A percentile compares a stretch with the other conserved stretches of the same genome.
These are phyloP conservation scores for Rhopalosiphum padi DNA, from an alignment of 1,140 invertebrate species.

Conservation along the genomic window DNA sequence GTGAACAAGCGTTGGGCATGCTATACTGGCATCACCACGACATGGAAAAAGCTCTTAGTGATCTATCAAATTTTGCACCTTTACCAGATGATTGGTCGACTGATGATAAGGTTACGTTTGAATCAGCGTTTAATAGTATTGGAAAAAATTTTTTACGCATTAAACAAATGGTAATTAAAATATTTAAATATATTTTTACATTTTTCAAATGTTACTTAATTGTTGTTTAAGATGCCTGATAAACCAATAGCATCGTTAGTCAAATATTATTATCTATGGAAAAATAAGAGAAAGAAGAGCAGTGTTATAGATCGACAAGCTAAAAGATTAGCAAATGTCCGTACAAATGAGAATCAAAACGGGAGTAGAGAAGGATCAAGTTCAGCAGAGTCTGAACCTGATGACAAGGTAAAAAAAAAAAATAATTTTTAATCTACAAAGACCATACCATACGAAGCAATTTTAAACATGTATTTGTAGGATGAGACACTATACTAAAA, in stretches of 20 bases:
- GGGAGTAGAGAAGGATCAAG: slow-evolving; percentile 74
- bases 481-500: slow-evolving; percentile 42
- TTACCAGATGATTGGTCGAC: slow-evolving; percentile 98
- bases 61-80: slow-evolving; percentile 95
- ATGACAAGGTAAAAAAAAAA: slow-evolving; percentile 80
- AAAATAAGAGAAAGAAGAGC: slow-evolving; percentile 89
- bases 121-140: slow-evolving; percentile 97
- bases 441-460: slow-evolving; percentile 6
- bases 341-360: slow-evolving; percentile 74
- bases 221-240: slow-evolving; percentile 80
- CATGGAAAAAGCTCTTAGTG: slow-evolving; percentile 87
- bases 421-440: background rate
- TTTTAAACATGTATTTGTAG: slow-evolving; percentile 54
- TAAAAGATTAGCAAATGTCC: slow-evolving; percentile 70
- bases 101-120: slow-evolving; percentile 97
- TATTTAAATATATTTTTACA: slow-evolving; percentile 43
- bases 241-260: slow-evolving; percentile 95
- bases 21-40: slow-evolving; percentile 98
- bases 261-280: slow-evolving; percentile 99
- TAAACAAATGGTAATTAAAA: slow-evolving; percentile 86
- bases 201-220: slow-evolving; percentile 4
- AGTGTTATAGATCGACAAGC: slow-evolving; percentile 92
- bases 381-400: slow-evolving; percentile 85
- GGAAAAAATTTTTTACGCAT: slow-evolving; percentile 98
- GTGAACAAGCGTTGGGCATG: slow-evolving; percentile 96